Conservation (phyloP, 2,797 vertebrate genomes). For the Enteromius anoplus region DNA sequence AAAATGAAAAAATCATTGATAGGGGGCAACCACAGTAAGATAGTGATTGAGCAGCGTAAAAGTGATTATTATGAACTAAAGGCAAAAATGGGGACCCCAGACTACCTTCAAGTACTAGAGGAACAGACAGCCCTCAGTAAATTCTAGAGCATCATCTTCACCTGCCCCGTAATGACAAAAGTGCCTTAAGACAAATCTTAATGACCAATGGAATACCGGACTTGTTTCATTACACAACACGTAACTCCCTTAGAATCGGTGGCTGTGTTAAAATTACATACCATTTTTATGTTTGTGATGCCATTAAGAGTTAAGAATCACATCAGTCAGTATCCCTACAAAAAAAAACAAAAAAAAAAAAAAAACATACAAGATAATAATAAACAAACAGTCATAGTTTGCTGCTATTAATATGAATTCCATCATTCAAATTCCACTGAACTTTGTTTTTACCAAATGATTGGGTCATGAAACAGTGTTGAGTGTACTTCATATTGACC, state of each 20-base stretch:
- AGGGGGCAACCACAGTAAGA: slow-evolving; percentile 97
- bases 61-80: slow-evolving; percentile 99
- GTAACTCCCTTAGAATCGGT: slow-evolving; percentile 71
- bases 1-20: slow-evolving; percentile 96
- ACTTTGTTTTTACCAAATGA: slow-evolving; percentile 71
- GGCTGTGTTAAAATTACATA: slow-evolving; percentile 73
- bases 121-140: slow-evolving; percentile 99
- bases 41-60: slow-evolving; percentile 96
- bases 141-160: slow-evolving; percentile 87
- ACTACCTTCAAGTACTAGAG: slow-evolving; percentile 99
- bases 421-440: slow-evolving; percentile 52
- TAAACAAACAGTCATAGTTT: slow-evolving; percentile 69
- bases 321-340: slow-evolving; percentile 64
- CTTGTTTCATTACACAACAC: slow-evolving; percentile 74
- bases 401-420: slow-evolving; percentile 78
- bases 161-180: slow-evolving; percentile 87
- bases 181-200: slow-evolving; percentile 97
- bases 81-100: slow-evolving; percentile 96
- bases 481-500: slow-evolving; percentile 70
- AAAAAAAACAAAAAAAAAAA: background rate
- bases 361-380: too few relatives aligned
- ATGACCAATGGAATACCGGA: slow-evolving; percentile 92
- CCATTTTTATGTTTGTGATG: slow-evolving; percentile 67
- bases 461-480: slow-evolving; percentile 77
- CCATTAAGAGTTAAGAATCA: slow-evolving; percentile 67